phyloP scores from a whole-genome alignment of 2,113 vertebrate genomes.

The Chlorodrepanis virens region DNA sequence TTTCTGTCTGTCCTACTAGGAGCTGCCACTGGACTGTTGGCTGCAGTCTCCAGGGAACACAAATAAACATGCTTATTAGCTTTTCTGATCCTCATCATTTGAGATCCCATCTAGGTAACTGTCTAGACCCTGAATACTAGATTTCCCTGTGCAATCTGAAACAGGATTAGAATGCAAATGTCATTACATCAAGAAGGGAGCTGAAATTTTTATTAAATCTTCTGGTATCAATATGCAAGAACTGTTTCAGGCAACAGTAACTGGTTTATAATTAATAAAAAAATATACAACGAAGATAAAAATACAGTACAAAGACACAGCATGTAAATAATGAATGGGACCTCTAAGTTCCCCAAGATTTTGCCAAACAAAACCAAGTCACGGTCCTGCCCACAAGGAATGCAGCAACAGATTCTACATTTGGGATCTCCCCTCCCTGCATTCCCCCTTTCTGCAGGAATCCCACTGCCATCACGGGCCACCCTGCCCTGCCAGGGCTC shows the following conservation, averaged over 20 bases:
- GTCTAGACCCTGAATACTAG: neutral
- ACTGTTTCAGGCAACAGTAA: neutral
- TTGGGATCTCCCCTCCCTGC: neutral
- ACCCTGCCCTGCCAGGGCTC: neutral
- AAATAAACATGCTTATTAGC: neutral
- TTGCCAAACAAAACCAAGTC: neutral
- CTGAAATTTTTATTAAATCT: neutral
- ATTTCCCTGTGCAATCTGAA: neutral
- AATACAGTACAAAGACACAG: neutral
- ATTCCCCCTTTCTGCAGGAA: neutral
- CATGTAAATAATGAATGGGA: neutral
- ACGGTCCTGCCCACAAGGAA: neutral
- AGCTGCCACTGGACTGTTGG: neutral
- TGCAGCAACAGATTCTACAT: rapidly evolving
- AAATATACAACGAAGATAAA: neutral
- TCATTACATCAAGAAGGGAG: neutral
- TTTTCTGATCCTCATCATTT: neutral
- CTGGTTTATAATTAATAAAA: neutral
- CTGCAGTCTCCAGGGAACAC: neutral
- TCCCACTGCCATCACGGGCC: neutral
- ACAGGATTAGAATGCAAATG: neutral
- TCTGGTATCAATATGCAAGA: neutral
- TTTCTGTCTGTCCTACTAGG: neutral
- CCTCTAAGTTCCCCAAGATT: neutral
- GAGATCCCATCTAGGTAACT: neutral